Evolutionary conservation across 1,140 invertebrate genomes (phyloP).

Genomic region (Cecropterus lyciades): DNA sequence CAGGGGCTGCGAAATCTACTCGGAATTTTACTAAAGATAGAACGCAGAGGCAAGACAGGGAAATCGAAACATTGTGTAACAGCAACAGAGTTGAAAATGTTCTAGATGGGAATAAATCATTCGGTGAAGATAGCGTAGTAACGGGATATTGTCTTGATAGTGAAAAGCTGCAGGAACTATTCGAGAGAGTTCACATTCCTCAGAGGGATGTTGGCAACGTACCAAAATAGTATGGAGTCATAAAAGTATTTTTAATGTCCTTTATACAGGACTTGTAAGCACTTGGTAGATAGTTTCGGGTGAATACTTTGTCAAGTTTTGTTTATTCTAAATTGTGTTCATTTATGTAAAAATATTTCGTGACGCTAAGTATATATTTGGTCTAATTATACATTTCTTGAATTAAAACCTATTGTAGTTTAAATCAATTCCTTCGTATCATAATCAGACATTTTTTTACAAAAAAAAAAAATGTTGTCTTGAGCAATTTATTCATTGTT

Average conservation of each 20-base stretch:
- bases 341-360: no score
- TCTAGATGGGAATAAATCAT: slow-evolving; percentile 51
- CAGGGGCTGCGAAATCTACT: slow-evolving; percentile 44
- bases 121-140: slow-evolving; percentile 51
- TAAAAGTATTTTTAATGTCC: slow-evolving; percentile 32
- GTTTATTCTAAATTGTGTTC: neutral
- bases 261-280: neutral
- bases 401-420: no score
- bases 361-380: no score
- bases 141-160: slow-evolving; percentile 62
- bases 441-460: no score
- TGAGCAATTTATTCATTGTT: no score
- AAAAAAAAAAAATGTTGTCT: no score
- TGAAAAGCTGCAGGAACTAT: slow-evolving; percentile 64
- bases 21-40: slow-evolving; percentile 45
- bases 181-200: slow-evolving; percentile 67
- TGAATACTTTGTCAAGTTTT: neutral
- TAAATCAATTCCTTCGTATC: no score
- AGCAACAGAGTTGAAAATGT: slow-evolving; percentile 55
- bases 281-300: no score
- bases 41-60: slow-evolving; percentile 46
- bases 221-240: slow-evolving; percentile 36
- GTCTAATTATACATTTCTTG: no score
- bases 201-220: slow-evolving; percentile 59
- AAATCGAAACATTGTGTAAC: slow-evolving; percentile 45